Evolutionary conservation across 2,797 vertebrate species (phyloP).

Genomic region (Hapalemur alaotrensis): DNA sequence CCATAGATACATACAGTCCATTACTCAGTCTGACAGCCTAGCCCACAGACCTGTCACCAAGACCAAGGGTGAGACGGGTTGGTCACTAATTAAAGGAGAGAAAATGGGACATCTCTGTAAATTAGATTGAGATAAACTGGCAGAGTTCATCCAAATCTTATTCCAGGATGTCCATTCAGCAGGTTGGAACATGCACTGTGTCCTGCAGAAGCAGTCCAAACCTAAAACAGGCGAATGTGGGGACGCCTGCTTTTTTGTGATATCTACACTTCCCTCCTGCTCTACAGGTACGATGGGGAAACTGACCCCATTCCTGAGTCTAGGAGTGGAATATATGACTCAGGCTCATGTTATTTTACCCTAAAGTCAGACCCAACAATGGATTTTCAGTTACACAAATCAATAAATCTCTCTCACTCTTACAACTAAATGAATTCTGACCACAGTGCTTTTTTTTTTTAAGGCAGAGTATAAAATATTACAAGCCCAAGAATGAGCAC

Average conservation of each 20-base stretch:
- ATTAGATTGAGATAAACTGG: neutral
- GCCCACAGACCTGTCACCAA: neutral
- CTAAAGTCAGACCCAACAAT: neutral
- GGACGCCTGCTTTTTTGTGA: rapidly evolving
- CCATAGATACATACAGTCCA: neutral
- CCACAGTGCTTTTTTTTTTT: neutral
- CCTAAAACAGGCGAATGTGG: neutral
- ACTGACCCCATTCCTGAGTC: neutral
- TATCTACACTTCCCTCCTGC: neutral
- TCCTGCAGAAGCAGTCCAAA: neutral
- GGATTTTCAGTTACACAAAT: neutral
- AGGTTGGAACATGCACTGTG: too few species aligned
- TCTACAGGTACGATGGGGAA: neutral
- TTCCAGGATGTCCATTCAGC: neutral
- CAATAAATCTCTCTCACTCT: neutral
- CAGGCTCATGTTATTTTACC: neutral
- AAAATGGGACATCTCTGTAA: neutral
- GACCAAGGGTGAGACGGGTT: neutral
- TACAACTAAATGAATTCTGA: neutral
- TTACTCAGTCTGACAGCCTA: neutral
- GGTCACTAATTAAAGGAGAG: neutral
- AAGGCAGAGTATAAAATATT: neutral
- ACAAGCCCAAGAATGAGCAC: neutral
- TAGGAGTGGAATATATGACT: neutral
- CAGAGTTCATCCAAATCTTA: neutral